These are phyloP conservation scores for Leptogaster cylindrica DNA, from an alignment of 2,888 invertebrate species.

Conservation along the genomic window DNA sequence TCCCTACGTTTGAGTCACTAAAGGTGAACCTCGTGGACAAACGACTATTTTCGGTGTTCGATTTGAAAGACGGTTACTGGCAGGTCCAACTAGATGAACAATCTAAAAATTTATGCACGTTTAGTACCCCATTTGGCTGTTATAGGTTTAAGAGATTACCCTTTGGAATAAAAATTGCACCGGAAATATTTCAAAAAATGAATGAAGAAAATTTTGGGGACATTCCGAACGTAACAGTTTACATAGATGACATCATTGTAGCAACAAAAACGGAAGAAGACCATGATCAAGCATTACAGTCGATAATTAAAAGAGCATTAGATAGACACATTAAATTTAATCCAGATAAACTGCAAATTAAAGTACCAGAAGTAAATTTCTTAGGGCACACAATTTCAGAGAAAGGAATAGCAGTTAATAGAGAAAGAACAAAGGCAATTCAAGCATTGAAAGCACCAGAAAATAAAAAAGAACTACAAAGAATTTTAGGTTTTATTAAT, in stretches of 20 bases:
- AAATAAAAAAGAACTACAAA: conserved; percentile 47
- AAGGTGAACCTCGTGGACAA: conserved; percentile 49
- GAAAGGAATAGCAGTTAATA: conserved; percentile 8
- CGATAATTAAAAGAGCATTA: conserved; percentile 11
- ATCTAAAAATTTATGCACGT: conserved; percentile 49
- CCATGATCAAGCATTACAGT: conserved; percentile 12
- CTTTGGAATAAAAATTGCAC: conserved; percentile 32
- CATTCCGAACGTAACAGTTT: conserved; percentile 42
- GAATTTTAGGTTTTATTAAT: conserved; percentile 48
- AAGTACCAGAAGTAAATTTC: conserved; percentile 1
- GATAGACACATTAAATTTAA: conserved; percentile 23
- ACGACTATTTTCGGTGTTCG: conserved; percentile 50
- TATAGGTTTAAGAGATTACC: conserved; percentile 9
- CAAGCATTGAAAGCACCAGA: conserved; percentile 41
- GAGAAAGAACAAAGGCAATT: conserved; percentile 40
- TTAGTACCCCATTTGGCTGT: conserved; percentile 47
- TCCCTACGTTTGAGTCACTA: conserved; percentile 49
- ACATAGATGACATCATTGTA: conserved; percentile 34
- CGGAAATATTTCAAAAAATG: conserved; percentile 46
- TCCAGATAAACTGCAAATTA: conserved; percentile 6
- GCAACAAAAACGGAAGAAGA: conserved; percentile 10
- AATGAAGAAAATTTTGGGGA: conserved; percentile 47
- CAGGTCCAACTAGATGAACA: conserved; percentile 44
- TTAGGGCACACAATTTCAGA: conserved; percentile 18
- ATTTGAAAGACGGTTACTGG: conserved; percentile 48